Evolutionary conservation across 2,113 vertebrate species (phyloP).

Genomic region (Ailuropoda melanoleuca): DNA sequence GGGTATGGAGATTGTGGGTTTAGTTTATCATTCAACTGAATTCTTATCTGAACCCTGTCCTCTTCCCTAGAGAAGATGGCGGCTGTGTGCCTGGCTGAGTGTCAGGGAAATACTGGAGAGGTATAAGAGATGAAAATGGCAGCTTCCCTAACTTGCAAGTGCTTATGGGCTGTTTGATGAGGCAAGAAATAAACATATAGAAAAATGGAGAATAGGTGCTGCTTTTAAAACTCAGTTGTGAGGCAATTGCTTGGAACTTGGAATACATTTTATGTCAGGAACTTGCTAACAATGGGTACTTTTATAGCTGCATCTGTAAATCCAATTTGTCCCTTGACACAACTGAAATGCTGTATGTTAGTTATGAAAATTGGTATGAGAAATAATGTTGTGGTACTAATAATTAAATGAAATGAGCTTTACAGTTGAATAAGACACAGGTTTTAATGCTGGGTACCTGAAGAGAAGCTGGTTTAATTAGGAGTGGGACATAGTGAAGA

Average conservation of each 20-base stretch:
- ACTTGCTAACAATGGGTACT: neutral
- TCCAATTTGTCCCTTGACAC: neutral
- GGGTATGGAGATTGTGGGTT: neutral
- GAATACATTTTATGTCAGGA: neutral
- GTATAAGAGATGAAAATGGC: neutral
- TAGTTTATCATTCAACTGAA: neutral
- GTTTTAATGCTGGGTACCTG: neutral
- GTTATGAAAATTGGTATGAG: neutral
- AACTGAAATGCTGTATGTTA: neutral
- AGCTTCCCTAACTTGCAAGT: neutral
- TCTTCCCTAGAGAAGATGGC: neutral
- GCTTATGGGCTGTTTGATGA: neutral
- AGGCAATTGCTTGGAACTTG: neutral
- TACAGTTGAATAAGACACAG: neutral
- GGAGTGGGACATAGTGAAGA: neutral
- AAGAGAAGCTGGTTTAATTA: constrained; percentile 34
- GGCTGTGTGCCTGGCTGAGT: neutral
- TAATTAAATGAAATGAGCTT: neutral
- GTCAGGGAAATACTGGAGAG: neutral
- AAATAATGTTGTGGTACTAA: neutral
- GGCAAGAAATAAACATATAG: neutral
- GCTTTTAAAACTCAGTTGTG: neutral
- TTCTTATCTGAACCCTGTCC: neutral
- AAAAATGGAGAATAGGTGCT: neutral
- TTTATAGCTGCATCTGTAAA: neutral